Base-by-base conservation (phyloP, 2,888 invertebrate species). In the Philonicus albiceps region DNA sequence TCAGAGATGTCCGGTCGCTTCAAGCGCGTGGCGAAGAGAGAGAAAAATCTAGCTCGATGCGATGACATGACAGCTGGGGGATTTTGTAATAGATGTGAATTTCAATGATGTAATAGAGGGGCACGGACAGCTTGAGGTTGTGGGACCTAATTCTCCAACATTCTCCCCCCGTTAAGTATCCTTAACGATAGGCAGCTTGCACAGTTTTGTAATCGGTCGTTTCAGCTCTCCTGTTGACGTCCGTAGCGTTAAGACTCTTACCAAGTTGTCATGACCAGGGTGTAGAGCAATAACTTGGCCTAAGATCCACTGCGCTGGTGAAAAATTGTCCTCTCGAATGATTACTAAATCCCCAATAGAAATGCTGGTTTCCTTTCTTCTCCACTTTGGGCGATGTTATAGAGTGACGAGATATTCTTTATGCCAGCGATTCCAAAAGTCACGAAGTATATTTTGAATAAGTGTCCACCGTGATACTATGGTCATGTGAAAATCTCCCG, bases 401-500 rank as follows among this genome's bases (percentile, higher is more conserved):
- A 75, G 34, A 16, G 75, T 75, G 19, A 34, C 34, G 31, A 75
- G 75, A 74, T 88, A 88, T 16, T 88, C 88, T 19, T 76, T 72
- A 75, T 85, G 75, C 87, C 87, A 88, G 34, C 87, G 85, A 3
- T 86, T 30, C 87, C 87, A 88, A 43, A 88, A 87, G 16, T 86
- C 43, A 37, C 86, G 87, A 30, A 85, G 85, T 27, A 88, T 75
- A 40, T 83, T 83, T 31, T 85, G 86, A 19, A 87, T 43, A 4
- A 34, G 43, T 19, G 19, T 30, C 40, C 43, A 80, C 16, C 31
- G 43, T 13, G 40, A 13, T 13, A 80, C 27, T 22, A 30, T 22
- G 16, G 8, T 80, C 27, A 49, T 53, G 16, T 13, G 40, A 16
- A 8, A n/a, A 43, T 80, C 53, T 27, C 11, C 30, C 31, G 13